These are phyloP conservation scores for Lepilemur septentrionalis DNA, from an alignment of 2,797 vertebrate species.

Conservation along the genomic window DNA sequence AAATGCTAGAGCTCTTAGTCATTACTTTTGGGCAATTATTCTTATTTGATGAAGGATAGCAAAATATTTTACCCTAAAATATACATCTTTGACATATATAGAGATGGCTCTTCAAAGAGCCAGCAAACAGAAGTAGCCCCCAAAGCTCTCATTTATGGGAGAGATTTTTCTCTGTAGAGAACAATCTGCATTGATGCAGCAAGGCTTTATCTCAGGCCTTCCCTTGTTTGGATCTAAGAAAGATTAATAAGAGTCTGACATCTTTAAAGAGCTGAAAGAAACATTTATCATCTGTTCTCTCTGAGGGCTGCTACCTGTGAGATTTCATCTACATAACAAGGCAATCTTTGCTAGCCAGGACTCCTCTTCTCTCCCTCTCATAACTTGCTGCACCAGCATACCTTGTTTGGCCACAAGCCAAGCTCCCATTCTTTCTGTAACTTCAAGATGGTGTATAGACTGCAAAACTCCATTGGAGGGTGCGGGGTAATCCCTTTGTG, in stretches of 20 bases:
- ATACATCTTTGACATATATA: not conserved
- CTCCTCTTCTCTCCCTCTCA: not conserved
- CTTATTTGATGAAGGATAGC: not conserved
- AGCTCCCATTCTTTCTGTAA: not conserved
- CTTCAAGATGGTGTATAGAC: not conserved
- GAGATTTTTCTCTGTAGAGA: not conserved
- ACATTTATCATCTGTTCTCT: not conserved
- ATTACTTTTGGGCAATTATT: not conserved
- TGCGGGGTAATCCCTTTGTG: not conserved
- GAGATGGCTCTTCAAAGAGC: not conserved
- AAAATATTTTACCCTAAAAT: not conserved
- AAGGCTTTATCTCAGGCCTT: not conserved
- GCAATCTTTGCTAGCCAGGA: not conserved
- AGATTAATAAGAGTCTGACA: not conserved
- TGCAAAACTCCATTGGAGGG: not conserved
- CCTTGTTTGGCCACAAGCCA: not conserved
- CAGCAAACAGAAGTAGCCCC: not conserved
- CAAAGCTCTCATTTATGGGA: not conserved
- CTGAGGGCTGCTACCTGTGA: not conserved
- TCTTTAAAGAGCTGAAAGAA: not conserved
- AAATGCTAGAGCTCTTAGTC: not conserved
- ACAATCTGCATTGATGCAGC: not conserved
- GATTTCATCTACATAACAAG: not conserved
- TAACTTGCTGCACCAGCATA: not conserved
- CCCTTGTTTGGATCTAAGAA: not conserved